phyloP scores from a whole-genome alignment of 2,888 invertebrate genomes.

The Drosophila nr. medialis region DNA sequence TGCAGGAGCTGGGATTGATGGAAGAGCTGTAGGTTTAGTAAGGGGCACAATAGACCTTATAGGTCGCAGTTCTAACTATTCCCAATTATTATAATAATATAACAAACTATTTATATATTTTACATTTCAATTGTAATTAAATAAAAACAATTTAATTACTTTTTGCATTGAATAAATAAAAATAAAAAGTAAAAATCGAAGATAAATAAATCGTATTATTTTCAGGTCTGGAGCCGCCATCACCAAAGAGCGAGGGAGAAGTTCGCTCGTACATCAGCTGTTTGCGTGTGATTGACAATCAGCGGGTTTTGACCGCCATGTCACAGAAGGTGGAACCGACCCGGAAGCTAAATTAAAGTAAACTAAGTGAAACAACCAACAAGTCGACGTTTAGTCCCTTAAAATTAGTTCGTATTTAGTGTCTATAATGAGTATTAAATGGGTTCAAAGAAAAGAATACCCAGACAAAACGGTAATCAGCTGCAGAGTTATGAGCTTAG shows the following conservation, averaged over 20 bases:
- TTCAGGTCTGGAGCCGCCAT: conserved; percentile 89
- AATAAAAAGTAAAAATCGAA: too few species aligned
- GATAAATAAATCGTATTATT: neutral
- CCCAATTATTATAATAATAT: too few species aligned
- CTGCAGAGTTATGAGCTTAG: conserved; percentile 68
- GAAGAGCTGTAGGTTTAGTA: too few species aligned
- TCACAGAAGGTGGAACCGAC: conserved; percentile 91
- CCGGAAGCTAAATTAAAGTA: conserved; percentile 81
- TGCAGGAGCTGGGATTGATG: too few species aligned
- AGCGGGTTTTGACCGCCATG: conserved; percentile 90
- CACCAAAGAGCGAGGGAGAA: conserved; percentile 89
- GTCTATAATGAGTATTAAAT: conserved; percentile 38
- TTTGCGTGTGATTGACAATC: conserved; percentile 92
- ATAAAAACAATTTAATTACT: too few species aligned
- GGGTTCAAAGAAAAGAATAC: conserved; percentile 2
- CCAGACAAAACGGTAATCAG: conserved; percentile 52
- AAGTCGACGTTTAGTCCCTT: conserved; percentile 28
- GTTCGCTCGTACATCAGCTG: conserved; percentile 89
- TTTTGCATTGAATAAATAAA: too few species aligned
- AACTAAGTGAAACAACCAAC: conserved; percentile 8
- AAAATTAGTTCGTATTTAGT: conserved; percentile 38
- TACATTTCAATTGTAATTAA: too few species aligned
- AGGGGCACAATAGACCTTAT: too few species aligned
- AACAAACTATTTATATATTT: too few species aligned
- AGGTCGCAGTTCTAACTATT: too few species aligned